These are phyloP conservation scores for Microtus montanus DNA, from an alignment of 2,113 vertebrate genomes.

Conservation along the genomic window DNA sequence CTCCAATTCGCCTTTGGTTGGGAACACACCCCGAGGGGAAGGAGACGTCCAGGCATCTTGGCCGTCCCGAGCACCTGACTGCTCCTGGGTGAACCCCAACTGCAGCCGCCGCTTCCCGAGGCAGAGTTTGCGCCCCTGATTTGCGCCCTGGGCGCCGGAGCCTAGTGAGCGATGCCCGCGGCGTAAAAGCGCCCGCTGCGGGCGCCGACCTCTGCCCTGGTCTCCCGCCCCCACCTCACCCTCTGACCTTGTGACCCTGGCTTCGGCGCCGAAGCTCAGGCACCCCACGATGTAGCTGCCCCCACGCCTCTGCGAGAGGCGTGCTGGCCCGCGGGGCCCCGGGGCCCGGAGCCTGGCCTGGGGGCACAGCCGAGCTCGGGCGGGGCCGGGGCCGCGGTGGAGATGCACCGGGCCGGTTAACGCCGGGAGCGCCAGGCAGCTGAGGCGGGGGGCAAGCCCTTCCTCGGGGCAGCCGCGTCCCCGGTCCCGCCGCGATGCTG, in stretches of 20 bases:
- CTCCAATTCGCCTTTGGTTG: slow-evolving; percentile 61
- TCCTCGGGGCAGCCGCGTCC: slow-evolving; percentile 72
- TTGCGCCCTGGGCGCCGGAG: slow-evolving; percentile 70
- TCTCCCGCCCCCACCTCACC: slow-evolving; percentile 64
- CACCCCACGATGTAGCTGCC: slow-evolving; percentile 80
- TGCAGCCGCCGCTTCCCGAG: slow-evolving; percentile 60
- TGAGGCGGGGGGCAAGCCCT: slow-evolving; percentile 71
- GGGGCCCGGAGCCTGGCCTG: slow-evolving; percentile 75
- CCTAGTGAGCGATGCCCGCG: slow-evolving; percentile 74
- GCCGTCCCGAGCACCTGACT: slow-evolving; percentile 66
- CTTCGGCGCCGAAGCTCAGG: slow-evolving; percentile 79
- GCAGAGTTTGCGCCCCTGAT: slow-evolving; percentile 76
- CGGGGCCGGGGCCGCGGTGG: slow-evolving; percentile 80
- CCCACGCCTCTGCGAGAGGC: slow-evolving; percentile 74
- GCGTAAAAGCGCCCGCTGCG: slow-evolving; percentile 82
- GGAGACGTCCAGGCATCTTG: slow-evolving; percentile 64
- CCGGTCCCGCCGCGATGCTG: slow-evolving; percentile 91
- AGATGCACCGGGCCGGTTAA: slow-evolving; percentile 77
- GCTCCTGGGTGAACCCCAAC: slow-evolving; percentile 77
- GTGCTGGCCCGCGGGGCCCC: slow-evolving; percentile 75
- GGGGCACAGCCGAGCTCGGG: slow-evolving; percentile 78
- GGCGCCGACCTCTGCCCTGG: slow-evolving; percentile 79
- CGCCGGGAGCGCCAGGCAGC: slow-evolving; percentile 72
- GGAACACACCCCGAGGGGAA: slow-evolving; percentile 60
- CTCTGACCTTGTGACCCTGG: slow-evolving; percentile 73